Percentiles rank a stretch among this genome's conserved stretches.
phyloP scores from a whole-genome alignment of 2,888 invertebrate species.

The Anthophora plumipes region DNA sequence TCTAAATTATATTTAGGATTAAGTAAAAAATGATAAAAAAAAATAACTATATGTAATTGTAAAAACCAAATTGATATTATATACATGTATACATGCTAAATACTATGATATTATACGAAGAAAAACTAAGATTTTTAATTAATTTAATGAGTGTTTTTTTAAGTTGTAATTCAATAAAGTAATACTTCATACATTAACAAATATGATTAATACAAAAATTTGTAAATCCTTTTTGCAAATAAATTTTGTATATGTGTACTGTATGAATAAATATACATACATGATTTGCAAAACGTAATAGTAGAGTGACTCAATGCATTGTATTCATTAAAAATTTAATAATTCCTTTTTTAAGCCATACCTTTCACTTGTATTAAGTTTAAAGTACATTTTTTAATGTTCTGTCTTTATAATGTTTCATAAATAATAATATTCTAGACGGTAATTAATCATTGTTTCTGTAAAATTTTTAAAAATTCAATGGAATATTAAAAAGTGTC shows the following conservation, averaged over 20 bases:
- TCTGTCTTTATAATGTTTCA: no score
- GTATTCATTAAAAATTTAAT: not conserved
- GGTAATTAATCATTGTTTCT: not conserved
- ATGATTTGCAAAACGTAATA: conserved; percentile 1
- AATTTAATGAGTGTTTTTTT: not conserved
- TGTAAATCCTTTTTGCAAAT: conserved; percentile 7
- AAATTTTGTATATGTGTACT: conserved; percentile 24
- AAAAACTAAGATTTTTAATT: not conserved
- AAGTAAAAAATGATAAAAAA: not conserved
- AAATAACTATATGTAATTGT: not conserved
- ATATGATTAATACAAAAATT: not conserved
- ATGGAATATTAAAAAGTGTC: not conserved
- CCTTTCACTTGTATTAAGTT: no score
- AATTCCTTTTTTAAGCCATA: not conserved
- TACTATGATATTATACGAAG: not conserved
- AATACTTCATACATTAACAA: not conserved
- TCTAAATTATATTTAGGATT: not conserved
- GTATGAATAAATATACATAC: conserved; percentile 18
- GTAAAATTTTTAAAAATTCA: conserved; percentile 6
- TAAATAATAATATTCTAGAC: no score
- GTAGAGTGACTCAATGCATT: not conserved
- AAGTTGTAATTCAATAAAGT: not conserved
- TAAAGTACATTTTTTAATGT: no score
- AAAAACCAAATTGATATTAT: not conserved
- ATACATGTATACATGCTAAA: not conserved